phyloP scores from a whole-genome alignment of 2,113 vertebrate genomes.

The Neoarius graeffei region DNA sequence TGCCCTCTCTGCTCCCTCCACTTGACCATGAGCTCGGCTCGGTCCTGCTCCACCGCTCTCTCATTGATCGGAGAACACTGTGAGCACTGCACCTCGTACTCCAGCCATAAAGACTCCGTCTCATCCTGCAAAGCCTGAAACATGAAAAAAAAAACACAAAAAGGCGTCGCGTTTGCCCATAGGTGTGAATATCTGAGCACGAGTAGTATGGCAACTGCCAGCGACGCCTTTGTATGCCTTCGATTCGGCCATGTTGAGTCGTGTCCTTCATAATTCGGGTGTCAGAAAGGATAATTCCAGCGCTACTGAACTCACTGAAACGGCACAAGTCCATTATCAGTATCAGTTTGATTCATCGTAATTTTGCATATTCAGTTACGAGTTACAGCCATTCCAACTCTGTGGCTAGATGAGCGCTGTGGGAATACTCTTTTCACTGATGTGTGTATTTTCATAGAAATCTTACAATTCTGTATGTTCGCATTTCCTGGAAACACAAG shows the following conservation, averaged over 20 bases:
- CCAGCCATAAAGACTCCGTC: conserved; percentile 74
- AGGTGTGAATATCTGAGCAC: no score
- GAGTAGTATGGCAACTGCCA: no score
- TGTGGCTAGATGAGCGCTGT: not conserved
- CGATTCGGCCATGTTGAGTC: no score
- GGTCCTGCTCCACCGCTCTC: conserved; percentile 67
- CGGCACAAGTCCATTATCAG: no score
- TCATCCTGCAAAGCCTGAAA: conserved; percentile 78
- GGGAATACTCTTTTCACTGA: not conserved
- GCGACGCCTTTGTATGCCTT: no score
- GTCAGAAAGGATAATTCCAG: no score
- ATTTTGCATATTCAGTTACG: not conserved
- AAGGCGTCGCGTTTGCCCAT: not conserved
- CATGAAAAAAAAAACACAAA: not conserved
- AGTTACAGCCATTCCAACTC: not conserved
- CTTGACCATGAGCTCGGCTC: conserved; percentile 68
- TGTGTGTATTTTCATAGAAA: not conserved
- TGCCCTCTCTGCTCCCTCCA: conserved; percentile 75
- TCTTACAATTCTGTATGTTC: not conserved
- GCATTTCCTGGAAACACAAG: not conserved
- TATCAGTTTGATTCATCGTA: not conserved
- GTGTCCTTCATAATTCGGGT: no score
- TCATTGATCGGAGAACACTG: conserved; percentile 63
- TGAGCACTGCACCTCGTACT: conserved; percentile 69
- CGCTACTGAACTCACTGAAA: no score